Conservation (phyloP, 2,113 vertebrate species). For the Gobius niger region DNA sequence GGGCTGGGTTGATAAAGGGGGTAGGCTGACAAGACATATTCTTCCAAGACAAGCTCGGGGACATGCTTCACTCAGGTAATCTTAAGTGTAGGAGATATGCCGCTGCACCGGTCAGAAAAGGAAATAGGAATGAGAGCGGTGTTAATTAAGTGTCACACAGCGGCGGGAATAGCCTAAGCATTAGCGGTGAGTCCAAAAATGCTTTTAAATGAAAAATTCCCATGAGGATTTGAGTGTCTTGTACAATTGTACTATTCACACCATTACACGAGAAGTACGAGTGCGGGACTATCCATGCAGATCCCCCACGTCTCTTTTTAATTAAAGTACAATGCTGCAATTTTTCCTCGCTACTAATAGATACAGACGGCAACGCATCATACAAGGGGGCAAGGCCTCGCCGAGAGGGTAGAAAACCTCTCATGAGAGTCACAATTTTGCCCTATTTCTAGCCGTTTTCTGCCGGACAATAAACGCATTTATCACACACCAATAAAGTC, state of each 20-base stretch:
- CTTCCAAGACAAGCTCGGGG: conserved; percentile 56
- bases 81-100: conserved; percentile 32
- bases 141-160: conserved; percentile 56
- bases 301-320: conserved; percentile 1
- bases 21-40: conserved; percentile 55
- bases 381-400: too few species aligned
- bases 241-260: conserved; percentile 5
- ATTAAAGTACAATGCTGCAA: background rate
- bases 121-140: conserved; percentile 35
- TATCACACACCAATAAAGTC: too few species aligned
- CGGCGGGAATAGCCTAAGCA: conserved; percentile 8
- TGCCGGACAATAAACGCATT: too few species aligned
- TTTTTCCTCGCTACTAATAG: background rate
- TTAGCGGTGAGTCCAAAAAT: conserved; percentile 31
- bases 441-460: too few species aligned
- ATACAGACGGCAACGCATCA: too few species aligned
- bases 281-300: background rate
- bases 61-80: conserved; percentile 49
- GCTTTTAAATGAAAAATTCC: conserved; percentile 25
- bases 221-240: conserved; percentile 20
- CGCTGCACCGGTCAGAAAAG: conserved; percentile 27
- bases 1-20: conserved; percentile 66
- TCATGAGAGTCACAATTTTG: too few species aligned
- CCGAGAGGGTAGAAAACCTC: too few species aligned
- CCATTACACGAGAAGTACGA: conserved; percentile 2